Base-by-base conservation (phyloP, 2,888 invertebrate genomes). In the Heliconius erato region DNA sequence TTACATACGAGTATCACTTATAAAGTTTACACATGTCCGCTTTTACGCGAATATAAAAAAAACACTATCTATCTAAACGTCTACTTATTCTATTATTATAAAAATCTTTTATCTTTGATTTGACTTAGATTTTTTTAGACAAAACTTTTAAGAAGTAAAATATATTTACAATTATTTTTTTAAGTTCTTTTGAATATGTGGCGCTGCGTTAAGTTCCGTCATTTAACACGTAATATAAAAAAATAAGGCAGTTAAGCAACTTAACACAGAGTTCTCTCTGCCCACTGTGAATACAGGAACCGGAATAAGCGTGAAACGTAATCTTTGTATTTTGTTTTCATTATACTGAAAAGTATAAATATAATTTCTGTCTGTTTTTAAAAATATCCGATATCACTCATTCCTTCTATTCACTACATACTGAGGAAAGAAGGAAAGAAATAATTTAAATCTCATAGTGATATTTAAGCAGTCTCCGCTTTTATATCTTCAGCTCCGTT, bases 401-500 rank as follows among this genome's bases (percentile, higher is more conserved):
- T 2, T 54, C 19, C 54, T 19, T 19, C 19, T 54, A 54, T 23
- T 54, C 7, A 9, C 23, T 54, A 9, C 54, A 54, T 7, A 54
- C 19, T 54, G 2, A 54, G 54, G 54, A 54, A 23, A 54, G 23
- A 9, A 54, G 23, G 54, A 54, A 23, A 54, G 2, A 54, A 54
- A 12, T 63, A 0, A 71, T 68, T 68, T 32, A 32, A 32, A 68
- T 68, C 3, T 68, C 28, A 67, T 14, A 5, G 9, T 32, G 7
- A 26, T 16, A 26, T 69, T 87, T 89, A 94, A 74, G 91, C 88
- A 79, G 90, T 92, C 82, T 91, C 95, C 63, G 95, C 95, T 74
- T 95, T 94, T 67, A 95, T 96, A 32, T 96, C 95, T 82, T 96
- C 96, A 67, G 92, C 92, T 2, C 92, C 93, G 83, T 96, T 96